A percentile compares a stretch with the other conserved stretches of the same genome.
Conservation (phyloP, 2,797 vertebrate genomes). For the Clamator glandarius region DNA sequence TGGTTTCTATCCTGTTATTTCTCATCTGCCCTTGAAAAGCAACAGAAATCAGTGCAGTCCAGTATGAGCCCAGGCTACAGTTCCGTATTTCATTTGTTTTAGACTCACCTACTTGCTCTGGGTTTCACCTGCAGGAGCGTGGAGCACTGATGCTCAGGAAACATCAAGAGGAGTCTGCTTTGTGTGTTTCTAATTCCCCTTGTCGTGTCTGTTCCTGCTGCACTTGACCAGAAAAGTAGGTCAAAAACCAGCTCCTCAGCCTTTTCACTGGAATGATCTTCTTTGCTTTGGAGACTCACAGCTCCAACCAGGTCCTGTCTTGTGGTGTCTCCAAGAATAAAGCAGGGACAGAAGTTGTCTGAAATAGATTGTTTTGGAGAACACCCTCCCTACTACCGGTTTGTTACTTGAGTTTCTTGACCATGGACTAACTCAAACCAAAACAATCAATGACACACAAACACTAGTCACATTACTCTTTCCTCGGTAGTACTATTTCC, state of each 20-base stretch:
- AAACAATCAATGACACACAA: neutral
- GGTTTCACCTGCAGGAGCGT: neutral
- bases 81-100: neutral
- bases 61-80: neutral
- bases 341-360: neutral
- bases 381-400: neutral
- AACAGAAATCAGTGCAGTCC: neutral
- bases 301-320: neutral
- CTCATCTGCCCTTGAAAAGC: neutral
- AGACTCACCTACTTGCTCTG: neutral
- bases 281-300: neutral
- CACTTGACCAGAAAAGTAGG: neutral
- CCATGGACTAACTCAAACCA: neutral
- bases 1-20: neutral
- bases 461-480: neutral
- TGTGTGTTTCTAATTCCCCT: neutral
- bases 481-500: neutral
- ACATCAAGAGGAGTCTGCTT: neutral
- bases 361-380: neutral
- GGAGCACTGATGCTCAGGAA: neutral
- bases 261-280: neutral
- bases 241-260: neutral
- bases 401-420: neutral
- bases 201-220: neutral
- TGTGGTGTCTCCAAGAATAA: rapidly evolving